Percentiles rank a stretch among this genome's conserved stretches.
Evolutionary conservation across 1,140 invertebrate genomes (phyloP).

Genomic region (Brachionus angularis): DNA sequence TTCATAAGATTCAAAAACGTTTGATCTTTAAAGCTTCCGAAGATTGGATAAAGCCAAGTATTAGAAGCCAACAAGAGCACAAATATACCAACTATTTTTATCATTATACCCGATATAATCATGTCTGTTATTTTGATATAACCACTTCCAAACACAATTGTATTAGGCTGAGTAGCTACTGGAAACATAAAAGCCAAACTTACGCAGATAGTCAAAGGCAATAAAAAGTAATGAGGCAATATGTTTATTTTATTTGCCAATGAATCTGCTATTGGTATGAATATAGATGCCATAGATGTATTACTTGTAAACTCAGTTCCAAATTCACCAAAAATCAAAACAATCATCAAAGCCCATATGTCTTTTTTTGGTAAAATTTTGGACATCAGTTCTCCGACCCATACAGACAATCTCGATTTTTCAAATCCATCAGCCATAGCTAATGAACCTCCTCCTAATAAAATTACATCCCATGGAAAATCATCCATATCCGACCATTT

Average conservation of each 20-base stretch:
- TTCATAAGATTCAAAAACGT: too few species aligned
- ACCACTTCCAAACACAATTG: constrained; percentile 71
- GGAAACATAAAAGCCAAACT: constrained; percentile 72
- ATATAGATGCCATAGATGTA: constrained; percentile 58
- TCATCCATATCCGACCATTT: constrained; percentile 12
- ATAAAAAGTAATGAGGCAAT: too few species aligned
- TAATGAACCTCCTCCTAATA: constrained; percentile 72
- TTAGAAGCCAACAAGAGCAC: constrained; percentile 24
- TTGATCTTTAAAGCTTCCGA: too few species aligned
- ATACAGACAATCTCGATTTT: constrained; percentile 49
- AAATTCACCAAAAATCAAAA: constrained; percentile 45
- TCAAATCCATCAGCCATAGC: constrained; percentile 66
- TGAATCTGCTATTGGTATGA: constrained; percentile 59
- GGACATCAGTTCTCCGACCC: constrained; percentile 48
- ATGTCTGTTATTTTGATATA: constrained; percentile 57
- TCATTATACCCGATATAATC: constrained; percentile 47
- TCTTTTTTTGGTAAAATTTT: constrained; percentile 8
- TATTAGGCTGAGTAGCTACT: constrained; percentile 84
- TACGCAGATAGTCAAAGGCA: constrained; percentile 72
- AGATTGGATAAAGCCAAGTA: constrained; percentile 22
- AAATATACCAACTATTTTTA: constrained; percentile 26
- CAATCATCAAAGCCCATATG: constrained; percentile 2
- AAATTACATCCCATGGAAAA: constrained; percentile 59
- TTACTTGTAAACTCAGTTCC: constrained; percentile 56
- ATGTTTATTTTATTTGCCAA: constrained; percentile 57